Conservation (phyloP, 2,888 invertebrate species). For the Pyrrhia umbra region DNA sequence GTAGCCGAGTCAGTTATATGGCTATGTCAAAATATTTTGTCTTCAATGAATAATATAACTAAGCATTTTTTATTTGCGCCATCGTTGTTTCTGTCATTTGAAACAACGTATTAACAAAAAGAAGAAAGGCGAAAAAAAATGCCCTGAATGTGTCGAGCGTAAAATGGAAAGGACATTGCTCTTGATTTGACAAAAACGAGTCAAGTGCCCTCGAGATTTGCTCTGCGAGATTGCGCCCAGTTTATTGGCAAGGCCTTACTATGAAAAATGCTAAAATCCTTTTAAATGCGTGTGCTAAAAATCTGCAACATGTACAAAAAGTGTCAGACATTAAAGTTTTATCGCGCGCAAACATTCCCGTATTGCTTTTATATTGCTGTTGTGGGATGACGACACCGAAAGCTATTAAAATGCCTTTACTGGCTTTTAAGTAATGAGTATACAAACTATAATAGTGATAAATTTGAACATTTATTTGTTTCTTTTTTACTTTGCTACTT, state of each 20-base stretch:
- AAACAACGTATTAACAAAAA: constrained; percentile 40
- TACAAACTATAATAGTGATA: constrained; percentile 19
- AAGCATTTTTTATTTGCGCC: constrained; percentile 11
- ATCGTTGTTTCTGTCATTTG: constrained; percentile 8
- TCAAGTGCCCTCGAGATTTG: constrained; percentile 72
- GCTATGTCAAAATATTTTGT: background rate
- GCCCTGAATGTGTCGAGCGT: constrained; percentile 62
- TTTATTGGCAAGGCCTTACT: constrained; percentile 69
- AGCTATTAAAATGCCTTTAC: constrained; percentile 46
- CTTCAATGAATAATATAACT: background rate
- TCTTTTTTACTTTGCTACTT: background rate
- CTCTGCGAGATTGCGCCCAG: constrained; percentile 73
- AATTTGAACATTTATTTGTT: background rate
- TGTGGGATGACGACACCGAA: constrained; percentile 23
- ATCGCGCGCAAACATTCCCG: constrained; percentile 47
- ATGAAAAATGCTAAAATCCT: constrained; percentile 56
- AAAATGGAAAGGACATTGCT: constrained; percentile 61
- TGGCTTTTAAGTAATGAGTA: constrained; percentile 46
- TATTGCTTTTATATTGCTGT: constrained; percentile 44
- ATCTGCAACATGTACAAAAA: constrained; percentile 35
- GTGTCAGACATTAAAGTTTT: constrained; percentile 52
- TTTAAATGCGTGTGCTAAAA: constrained; percentile 41
- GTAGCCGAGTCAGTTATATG: no score
- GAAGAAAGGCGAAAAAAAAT: constrained; percentile 59
- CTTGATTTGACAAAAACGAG: constrained; percentile 79